Conservation (phyloP, 2,888 invertebrate genomes). For the Coronaproctus castanopsis region DNA sequence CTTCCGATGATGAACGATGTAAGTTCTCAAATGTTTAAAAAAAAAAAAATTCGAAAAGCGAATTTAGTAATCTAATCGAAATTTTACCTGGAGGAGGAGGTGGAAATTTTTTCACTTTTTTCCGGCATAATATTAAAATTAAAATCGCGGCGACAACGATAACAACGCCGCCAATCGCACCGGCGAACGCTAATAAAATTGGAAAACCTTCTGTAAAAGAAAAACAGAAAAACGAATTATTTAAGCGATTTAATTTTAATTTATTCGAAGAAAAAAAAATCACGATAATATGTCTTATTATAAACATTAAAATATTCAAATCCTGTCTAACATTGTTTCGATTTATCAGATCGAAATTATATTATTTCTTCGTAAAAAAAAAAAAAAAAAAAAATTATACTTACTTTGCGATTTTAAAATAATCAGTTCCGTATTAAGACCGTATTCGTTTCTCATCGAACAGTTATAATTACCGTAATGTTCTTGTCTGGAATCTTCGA, state of each 20-base stretch:
- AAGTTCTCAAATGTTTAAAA: too few species aligned
- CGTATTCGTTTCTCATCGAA: constrained; percentile 75
- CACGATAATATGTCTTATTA: too few species aligned
- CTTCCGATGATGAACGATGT: too few species aligned
- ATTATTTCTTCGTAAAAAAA: background rate
- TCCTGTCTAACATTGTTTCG: too few species aligned
- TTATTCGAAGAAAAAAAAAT: too few species aligned
- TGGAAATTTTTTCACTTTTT: constrained; percentile 29
- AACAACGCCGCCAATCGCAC: constrained; percentile 67
- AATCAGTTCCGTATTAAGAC: constrained; percentile 64
- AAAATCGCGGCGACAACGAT: constrained; percentile 64
- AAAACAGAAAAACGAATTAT: too few species aligned
- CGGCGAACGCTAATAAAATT: constrained; percentile 59
- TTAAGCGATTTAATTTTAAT: too few species aligned
- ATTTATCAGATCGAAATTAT: background rate
- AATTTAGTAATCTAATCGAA: too few species aligned
- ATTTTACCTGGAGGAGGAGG: constrained; percentile 48
- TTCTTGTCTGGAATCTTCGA: constrained; percentile 58
- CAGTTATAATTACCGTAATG: constrained; percentile 89
- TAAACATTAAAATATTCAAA: too few species aligned
- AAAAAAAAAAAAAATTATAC: too few species aligned
- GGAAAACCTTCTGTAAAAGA: constrained; percentile 48
- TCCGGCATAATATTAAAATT: constrained; percentile 56
- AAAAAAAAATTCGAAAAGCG: too few species aligned
- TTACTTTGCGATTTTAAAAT: constrained; percentile 70